phyloP scores from a whole-genome alignment of 2,797 vertebrate species.

The Chromobotia macracanthus region DNA sequence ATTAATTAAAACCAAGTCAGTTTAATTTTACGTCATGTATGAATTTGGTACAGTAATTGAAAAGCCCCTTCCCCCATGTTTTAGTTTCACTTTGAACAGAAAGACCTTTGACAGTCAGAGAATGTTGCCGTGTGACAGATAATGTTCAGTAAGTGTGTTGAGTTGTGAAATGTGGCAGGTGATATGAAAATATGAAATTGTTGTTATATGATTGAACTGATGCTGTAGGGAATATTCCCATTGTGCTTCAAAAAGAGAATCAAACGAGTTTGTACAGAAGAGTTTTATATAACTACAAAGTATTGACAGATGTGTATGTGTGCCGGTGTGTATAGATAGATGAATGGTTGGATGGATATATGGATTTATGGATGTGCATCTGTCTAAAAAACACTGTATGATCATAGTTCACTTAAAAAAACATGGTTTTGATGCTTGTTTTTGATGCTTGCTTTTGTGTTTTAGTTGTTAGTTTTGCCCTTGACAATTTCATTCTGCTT shows the following conservation, averaged over 20 bases:
- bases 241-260: neutral
- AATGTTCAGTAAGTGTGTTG: neutral
- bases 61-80: slow-evolving; percentile 65
- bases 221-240: neutral
- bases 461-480: no score
- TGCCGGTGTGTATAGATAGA: no score
- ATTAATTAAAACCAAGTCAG: slow-evolving; percentile 82
- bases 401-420: no score
- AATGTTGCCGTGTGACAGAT: neutral
- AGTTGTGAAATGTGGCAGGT: neutral
- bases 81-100: slow-evolving; percentile 64
- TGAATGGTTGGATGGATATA: no score
- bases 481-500: slow-evolving; percentile 5
- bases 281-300: no score
- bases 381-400: no score
- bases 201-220: neutral
- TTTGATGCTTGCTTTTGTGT: neutral
- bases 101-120: slow-evolving; percentile 52
- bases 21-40: slow-evolving; percentile 77
- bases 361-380: no score
- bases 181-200: neutral
- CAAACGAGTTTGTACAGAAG: neutral
- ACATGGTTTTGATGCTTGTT: neutral
- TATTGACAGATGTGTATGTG: neutral
- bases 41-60: slow-evolving; percentile 76